A percentile compares a stretch with the other conserved stretches of the same genome.
These are phyloP conservation scores for Lepidurus packardi DNA, from an alignment of 1,140 invertebrate species.

Conservation along the genomic window DNA sequence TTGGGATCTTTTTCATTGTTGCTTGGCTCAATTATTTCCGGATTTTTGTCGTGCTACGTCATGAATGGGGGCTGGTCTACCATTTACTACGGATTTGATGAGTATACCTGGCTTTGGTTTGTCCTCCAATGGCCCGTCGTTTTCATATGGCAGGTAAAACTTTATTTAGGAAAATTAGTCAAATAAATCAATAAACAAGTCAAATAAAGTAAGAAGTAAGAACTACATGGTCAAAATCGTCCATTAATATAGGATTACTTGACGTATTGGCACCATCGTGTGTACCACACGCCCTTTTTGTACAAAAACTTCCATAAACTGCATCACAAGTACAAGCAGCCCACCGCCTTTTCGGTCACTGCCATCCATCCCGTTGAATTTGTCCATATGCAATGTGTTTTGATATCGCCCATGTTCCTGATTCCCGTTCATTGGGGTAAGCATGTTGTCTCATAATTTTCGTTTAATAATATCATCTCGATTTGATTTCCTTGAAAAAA, in stretches of 20 bases:
- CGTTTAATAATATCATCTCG: background rate
- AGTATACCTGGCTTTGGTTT: slow-evolving; percentile 61
- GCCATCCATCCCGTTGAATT: slow-evolving; percentile 66
- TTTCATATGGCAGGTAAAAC: slow-evolving; percentile 55
- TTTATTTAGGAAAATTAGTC: background rate
- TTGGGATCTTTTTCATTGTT: slow-evolving; percentile 56
- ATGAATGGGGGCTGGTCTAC: slow-evolving; percentile 58
- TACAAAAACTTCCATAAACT: slow-evolving; percentile 68
- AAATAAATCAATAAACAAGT: no score
- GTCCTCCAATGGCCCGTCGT: slow-evolving; percentile 58
- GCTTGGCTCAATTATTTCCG: slow-evolving; percentile 51
- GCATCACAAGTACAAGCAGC: slow-evolving; percentile 68
- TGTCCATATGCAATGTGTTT: slow-evolving; percentile 51
- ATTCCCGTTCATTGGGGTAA: slow-evolving; percentile 60
- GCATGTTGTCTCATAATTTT: slow-evolving; percentile 40
- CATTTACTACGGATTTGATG: slow-evolving; percentile 57
- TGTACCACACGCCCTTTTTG: slow-evolving; percentile 61
- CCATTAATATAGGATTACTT: slow-evolving; percentile 54
- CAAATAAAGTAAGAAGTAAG: background rate
- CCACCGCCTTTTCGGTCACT: slow-evolving; percentile 65
- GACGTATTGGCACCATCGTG: slow-evolving; percentile 60
- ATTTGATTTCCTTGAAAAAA: background rate
- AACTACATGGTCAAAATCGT: slow-evolving; percentile 37
- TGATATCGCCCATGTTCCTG: slow-evolving; percentile 48
- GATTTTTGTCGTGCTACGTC: slow-evolving; percentile 58